Evolutionary conservation across 2,797 vertebrate species (phyloP).

Genomic region (Acrocephalus scirpaceus): DNA sequence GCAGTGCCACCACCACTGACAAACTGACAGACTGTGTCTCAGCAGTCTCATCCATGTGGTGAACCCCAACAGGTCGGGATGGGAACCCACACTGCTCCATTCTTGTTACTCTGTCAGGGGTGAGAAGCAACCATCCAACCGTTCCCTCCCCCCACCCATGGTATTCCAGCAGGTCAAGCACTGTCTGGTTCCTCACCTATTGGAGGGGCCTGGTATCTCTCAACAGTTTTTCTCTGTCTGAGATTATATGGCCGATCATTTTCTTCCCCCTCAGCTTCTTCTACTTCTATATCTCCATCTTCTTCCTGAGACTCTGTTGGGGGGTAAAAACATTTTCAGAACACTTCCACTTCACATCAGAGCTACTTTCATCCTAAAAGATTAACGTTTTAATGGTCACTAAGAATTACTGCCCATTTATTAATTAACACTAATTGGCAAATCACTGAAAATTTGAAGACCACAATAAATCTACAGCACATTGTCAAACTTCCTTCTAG

Average conservation of each 20-base stretch:
- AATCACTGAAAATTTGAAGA: neutral
- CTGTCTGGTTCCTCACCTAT: constrained; percentile 83
- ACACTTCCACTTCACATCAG: neutral
- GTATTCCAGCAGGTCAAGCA: neutral
- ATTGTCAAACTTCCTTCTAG: neutral
- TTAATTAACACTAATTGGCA: neutral
- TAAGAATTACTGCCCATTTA: neutral
- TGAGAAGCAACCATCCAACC: neutral
- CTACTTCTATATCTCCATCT: constrained; percentile 92
- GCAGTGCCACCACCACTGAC: neutral
- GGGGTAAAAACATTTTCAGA: neutral
- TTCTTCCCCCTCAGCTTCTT: constrained; percentile 94
- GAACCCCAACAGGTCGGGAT: neutral
- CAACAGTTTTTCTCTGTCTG: constrained; percentile 97
- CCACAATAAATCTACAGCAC: neutral
- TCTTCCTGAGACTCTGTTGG: constrained; percentile 91
- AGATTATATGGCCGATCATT: constrained; percentile 95
- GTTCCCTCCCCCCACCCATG: neutral
- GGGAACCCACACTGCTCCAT: neutral
- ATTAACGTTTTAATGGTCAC: neutral
- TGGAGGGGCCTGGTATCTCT: constrained; percentile 96
- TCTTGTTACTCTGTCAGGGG: neutral
- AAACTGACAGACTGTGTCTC: neutral
- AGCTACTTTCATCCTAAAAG: neutral
- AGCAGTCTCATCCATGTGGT: fast-evolving